These are phyloP conservation scores for Petrolisthes cinctipes DNA, from an alignment of 2,888 invertebrate species.

Conservation along the genomic window DNA sequence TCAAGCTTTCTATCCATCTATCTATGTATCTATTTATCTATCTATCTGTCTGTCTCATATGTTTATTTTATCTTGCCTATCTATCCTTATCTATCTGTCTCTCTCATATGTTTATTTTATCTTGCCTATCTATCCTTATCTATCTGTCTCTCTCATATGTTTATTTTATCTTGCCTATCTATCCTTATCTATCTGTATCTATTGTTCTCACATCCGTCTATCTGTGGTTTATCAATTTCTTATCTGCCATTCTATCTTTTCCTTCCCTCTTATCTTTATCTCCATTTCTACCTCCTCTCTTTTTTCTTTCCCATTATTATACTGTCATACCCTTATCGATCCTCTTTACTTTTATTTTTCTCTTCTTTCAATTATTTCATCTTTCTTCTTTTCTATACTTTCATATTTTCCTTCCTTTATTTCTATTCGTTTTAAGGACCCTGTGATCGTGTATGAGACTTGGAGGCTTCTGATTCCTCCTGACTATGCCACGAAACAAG, in stretches of 20 bases:
- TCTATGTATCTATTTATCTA: not conserved
- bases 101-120: not conserved
- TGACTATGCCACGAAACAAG: too few species aligned
- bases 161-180: not conserved
- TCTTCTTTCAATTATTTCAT: not conserved
- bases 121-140: not conserved
- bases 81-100: not conserved
- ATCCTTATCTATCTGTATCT: not conserved
- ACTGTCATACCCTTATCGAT: not conserved
- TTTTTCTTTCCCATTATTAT: not conserved
- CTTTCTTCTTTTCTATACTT: not conserved
- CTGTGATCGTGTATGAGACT: too few species aligned
- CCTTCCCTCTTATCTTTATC: not conserved
- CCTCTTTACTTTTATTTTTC: not conserved
- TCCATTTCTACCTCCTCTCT: not conserved
- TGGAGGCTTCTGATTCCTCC: too few species aligned
- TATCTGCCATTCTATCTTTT: not conserved
- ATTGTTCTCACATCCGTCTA: too few species aligned
- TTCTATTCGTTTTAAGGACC: too few species aligned
- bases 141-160: not conserved
- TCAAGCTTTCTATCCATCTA: not conserved
- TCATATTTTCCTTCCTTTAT: not conserved
- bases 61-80: not conserved
- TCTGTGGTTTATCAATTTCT: not conserved
- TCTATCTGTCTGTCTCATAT: not conserved